These are phyloP conservation scores for Spheniscus mendiculus DNA, from an alignment of 2,113 vertebrate genomes.

Conservation along the genomic window DNA sequence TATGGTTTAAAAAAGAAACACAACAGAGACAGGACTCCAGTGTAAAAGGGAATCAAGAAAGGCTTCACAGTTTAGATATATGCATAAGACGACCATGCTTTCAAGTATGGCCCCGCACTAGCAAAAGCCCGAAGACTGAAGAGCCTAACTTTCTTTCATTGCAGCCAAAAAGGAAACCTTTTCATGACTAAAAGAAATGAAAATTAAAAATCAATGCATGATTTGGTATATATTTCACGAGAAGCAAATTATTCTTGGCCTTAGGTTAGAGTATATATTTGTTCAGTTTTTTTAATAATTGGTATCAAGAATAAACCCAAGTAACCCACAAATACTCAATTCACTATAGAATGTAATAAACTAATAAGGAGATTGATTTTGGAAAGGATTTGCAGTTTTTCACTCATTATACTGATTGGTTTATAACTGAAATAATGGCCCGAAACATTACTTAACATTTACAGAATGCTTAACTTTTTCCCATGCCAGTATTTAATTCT, in stretches of 20 bases:
- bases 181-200: not conserved
- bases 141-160: not conserved
- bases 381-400: slow-evolving; percentile 19
- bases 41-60: not conserved
- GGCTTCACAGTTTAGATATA: not conserved
- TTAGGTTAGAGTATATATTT: not conserved
- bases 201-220: not conserved
- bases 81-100: not conserved
- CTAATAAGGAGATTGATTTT: not conserved
- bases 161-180: not conserved
- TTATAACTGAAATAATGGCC: slow-evolving; percentile 1
- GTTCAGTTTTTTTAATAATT: not conserved
- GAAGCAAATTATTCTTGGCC: not conserved
- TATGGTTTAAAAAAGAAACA: not conserved
- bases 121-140: not conserved
- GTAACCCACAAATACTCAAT: not conserved
- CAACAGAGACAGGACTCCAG: not conserved
- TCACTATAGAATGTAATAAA: not conserved
- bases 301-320: not conserved
- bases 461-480: not conserved
- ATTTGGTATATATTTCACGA: not conserved
- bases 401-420: slow-evolving; percentile 4
- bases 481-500: not conserved
- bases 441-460: not conserved
- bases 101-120: not conserved